Evolutionary conservation across 2,888 invertebrate species (phyloP).

Genomic region (Apocheima hispidaria): DNA sequence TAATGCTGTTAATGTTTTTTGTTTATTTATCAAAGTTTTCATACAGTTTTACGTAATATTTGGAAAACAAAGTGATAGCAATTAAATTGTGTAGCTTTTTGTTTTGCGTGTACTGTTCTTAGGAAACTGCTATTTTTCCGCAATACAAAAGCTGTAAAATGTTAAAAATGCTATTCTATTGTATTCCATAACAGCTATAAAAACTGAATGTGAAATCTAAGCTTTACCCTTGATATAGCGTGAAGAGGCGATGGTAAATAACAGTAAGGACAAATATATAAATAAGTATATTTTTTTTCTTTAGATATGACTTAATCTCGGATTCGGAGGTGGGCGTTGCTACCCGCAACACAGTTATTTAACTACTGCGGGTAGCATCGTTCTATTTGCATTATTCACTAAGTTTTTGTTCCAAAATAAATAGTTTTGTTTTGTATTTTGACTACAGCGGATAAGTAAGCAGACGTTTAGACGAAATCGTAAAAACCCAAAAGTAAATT

Average conservation of each 20-base stretch:
- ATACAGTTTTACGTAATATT: not conserved
- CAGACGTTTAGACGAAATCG: too few relatives aligned
- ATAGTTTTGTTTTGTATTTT: too few relatives aligned
- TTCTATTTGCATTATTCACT: too few relatives aligned
- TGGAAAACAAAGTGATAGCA: not conserved
- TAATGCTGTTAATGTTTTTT: too few relatives aligned
- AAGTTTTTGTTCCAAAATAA: too few relatives aligned
- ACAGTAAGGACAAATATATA: not conserved
- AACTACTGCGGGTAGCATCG: too few relatives aligned
- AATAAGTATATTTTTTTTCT: too few relatives aligned
- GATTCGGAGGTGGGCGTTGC: too few relatives aligned
- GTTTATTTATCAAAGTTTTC: not conserved
- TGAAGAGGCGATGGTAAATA: constrained; percentile 1
- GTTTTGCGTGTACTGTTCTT: constrained; percentile 3
- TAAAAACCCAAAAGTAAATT: too few relatives aligned
- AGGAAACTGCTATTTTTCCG: constrained; percentile 19
- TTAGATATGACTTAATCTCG: too few relatives aligned
- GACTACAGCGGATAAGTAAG: too few relatives aligned
- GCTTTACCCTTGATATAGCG: constrained; percentile 13
- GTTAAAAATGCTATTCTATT: constrained; percentile 26
- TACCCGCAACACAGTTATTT: too few relatives aligned
- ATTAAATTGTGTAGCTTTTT: constrained; percentile 16
- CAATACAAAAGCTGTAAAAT: constrained; percentile 26
- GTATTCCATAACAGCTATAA: constrained; percentile 22
- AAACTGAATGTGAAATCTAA: constrained; percentile 31